Evolutionary conservation across 2,113 vertebrate genomes (phyloP).

Genomic region (Pyxicephalus adspersus): DNA sequence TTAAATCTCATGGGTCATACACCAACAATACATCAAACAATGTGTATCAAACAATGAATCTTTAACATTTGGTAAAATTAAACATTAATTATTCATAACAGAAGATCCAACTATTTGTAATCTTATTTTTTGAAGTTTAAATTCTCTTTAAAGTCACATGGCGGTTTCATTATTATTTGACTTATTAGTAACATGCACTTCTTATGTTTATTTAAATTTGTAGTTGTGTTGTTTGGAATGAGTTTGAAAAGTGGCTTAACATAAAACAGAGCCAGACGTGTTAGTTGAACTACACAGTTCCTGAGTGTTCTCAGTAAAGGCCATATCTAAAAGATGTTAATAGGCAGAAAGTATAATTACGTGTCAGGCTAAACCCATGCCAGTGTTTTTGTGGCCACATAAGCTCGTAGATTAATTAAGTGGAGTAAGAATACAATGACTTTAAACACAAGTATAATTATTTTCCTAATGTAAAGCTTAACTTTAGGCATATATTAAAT

Average conservation of each 20-base stretch:
- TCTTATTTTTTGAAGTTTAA: not conserved
- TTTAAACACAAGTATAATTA: not conserved
- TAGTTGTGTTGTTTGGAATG: slow-evolving; percentile 32
- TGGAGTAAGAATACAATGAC: slow-evolving; percentile 14
- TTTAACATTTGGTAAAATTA: too few species aligned
- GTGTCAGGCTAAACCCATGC: slow-evolving; percentile 27
- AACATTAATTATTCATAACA: too few species aligned
- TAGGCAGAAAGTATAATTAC: slow-evolving; percentile 25
- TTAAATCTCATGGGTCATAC: too few species aligned
- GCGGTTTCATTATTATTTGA: not conserved
- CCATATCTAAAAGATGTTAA: slow-evolving; percentile 29
- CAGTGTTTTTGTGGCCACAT: slow-evolving; percentile 12
- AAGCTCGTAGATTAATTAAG: slow-evolving; percentile 14
- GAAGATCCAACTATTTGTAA: too few species aligned
- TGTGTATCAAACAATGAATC: too few species aligned
- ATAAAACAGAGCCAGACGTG: slow-evolving; percentile 16
- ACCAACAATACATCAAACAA: too few species aligned
- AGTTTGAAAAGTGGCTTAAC: slow-evolving; percentile 15
- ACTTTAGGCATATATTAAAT: too few species aligned
- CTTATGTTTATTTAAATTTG: slow-evolving; percentile 35
- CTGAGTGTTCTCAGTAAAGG: slow-evolving; percentile 23
- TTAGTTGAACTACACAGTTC: slow-evolving; percentile 3
- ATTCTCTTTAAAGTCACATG: not conserved
- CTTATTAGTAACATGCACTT: slow-evolving; percentile 3
- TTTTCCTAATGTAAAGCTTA: not conserved